A percentile compares a stretch with the other conserved stretches of the same genome.
Evolutionary conservation across 1,140 invertebrate genomes (phyloP).

Genomic region (Zaprionus camerounensis): DNA sequence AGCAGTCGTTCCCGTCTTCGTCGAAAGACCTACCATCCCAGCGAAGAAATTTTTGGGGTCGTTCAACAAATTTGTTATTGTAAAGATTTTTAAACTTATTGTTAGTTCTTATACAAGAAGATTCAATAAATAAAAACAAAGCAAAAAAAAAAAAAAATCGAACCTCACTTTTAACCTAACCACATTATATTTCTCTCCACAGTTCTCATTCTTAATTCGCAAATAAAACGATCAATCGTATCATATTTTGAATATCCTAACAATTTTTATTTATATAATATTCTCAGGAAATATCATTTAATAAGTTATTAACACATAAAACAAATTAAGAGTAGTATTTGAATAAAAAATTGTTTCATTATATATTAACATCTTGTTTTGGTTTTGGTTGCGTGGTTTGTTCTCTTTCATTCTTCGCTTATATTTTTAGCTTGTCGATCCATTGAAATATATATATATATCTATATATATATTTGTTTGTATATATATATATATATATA

Average conservation of each 20-base stretch:
- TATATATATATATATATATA: slow-evolving; percentile 34
- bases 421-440: slow-evolving; percentile 62
- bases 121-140: too few relatives aligned
- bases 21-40: too few relatives aligned
- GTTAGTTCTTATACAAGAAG: too few relatives aligned
- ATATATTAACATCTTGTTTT: slow-evolving; percentile 68
- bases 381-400: slow-evolving; percentile 50
- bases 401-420: slow-evolving; percentile 14
- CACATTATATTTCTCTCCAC: too few relatives aligned
- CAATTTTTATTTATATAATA: slow-evolving; percentile 73
- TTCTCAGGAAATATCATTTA: slow-evolving; percentile 81
- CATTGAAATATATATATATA: slow-evolving; percentile 80
- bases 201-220: slow-evolving; percentile 1
- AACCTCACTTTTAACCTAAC: too few relatives aligned
- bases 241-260: slow-evolving; percentile 75
- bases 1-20: too few relatives aligned
- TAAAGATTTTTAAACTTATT: too few relatives aligned
- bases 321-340: slow-evolving; percentile 82
- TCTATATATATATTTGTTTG: slow-evolving; percentile 36
- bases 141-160: too few relatives aligned
- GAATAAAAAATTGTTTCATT: slow-evolving; percentile 80
- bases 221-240: not conserved
- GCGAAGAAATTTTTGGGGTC: too few relatives aligned
- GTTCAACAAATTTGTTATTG: too few relatives aligned
- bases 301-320: slow-evolving; percentile 83